Evolutionary conservation across 2,888 invertebrate species (phyloP), one percentile per base, ranked within the genome.

Genomic region (Eustalomyia histrio): DNA sequence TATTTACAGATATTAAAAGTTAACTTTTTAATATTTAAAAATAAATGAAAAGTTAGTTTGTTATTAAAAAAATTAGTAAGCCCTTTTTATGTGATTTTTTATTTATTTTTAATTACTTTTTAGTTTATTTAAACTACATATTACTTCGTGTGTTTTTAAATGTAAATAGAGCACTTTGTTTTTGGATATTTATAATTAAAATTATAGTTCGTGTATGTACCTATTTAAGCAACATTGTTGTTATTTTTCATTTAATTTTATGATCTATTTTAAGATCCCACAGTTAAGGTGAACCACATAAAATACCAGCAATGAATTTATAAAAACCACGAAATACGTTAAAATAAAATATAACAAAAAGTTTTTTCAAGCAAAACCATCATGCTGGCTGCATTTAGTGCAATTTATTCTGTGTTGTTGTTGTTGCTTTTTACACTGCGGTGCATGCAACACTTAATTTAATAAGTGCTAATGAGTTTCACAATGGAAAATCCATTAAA

Each of bases 401-500:
- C 72, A 78, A 47, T 60, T 76, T 71, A 65, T 60, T 57, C n/a
- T 21, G 47, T 4, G 12, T 60, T 18, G 60, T 53, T 50, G 29
- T 29, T 29, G 53, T 29, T 63, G 16, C 9, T 57, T 60, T 69
- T 60, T 60, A 65, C 73, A 69, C 55, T 78, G 78, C 58, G 68
- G 61, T 74, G 65, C 81, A 78, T 79, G 80, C 80, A 84, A 85
- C 87, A 85, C 85, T 88, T 86, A 84, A 84, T 87, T 88, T 88
- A 88, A 88, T 87, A 88, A 87, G 88, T 88, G 88, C 86, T 88
- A 88, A 88, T 88, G 88, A 88, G 88, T 88, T 88, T 81, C 83
- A 81, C 79, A 81, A 83, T 83, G 83, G 76, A 75, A 76, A 83
- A 76, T 76, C 80, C 76, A 83, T 83, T 79, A 74, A 78, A 83